These are phyloP conservation scores for Urocolius indicus DNA, from an alignment of 2,113 vertebrate species.

Conservation along the genomic window DNA sequence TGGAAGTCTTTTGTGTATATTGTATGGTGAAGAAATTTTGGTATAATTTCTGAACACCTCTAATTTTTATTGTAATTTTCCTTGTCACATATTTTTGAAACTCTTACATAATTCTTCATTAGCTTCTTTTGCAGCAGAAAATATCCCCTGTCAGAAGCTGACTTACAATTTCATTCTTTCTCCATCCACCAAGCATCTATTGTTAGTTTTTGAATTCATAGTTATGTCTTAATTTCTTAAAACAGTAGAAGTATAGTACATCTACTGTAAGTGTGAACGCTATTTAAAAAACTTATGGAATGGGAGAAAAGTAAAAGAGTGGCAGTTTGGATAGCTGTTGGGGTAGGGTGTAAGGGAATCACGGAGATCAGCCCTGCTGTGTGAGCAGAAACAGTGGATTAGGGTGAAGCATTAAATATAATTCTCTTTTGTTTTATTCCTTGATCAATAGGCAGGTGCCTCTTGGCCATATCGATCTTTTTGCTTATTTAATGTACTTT, in stretches of 20 bases:
- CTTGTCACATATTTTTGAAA: neutral
- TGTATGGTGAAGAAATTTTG: neutral
- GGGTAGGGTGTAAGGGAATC: neutral
- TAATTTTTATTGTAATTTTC: slow-evolving; percentile 17
- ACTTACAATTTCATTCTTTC: neutral
- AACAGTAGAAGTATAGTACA: neutral
- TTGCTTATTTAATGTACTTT: slow-evolving; percentile 32
- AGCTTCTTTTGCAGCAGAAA: neutral
- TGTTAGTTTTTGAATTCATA: slow-evolving; percentile 6
- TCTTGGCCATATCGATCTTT: slow-evolving; percentile 12
- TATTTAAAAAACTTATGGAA: neutral
- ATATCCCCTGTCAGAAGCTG: neutral
- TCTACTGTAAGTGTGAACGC: neutral
- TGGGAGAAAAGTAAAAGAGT: neutral
- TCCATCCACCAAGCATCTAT: neutral
- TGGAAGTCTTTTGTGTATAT: neutral
- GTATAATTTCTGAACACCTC: neutral
- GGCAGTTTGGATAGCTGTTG: neutral
- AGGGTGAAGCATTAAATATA: neutral
- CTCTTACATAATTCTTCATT: neutral
- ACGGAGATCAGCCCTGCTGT: neutral
- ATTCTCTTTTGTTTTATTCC: neutral
- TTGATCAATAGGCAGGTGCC: slow-evolving; percentile 15
- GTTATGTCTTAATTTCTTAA: neutral
- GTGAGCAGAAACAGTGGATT: neutral